Percentiles rank a stretch among this genome's conserved stretches.
phyloP scores from a whole-genome alignment of 2,888 invertebrate genomes.

The Icerya purchasi region DNA sequence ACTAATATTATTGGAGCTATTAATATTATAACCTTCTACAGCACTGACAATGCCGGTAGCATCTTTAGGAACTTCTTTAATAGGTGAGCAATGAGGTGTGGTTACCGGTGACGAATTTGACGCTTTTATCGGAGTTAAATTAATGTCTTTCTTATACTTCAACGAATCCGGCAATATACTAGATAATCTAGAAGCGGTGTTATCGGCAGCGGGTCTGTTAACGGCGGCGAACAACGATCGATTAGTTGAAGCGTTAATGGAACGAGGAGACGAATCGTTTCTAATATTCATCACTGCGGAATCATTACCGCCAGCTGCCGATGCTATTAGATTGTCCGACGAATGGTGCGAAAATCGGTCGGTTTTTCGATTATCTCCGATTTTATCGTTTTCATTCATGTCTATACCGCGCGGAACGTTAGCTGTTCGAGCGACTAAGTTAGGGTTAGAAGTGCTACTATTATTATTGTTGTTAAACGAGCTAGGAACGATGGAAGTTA shows the following conservation, averaged over 20 bases:
- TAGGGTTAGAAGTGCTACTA: not conserved
- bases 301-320: not conserved
- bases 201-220: not conserved
- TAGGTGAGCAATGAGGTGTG: not conserved
- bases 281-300: not conserved
- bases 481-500: not conserved
- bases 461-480: not conserved
- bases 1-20: too few relatives aligned
- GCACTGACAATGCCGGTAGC: too few relatives aligned
- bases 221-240: not conserved
- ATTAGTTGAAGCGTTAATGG: not conserved
- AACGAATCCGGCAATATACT: constrained; percentile 7
- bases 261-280: not conserved
- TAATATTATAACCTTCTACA: too few relatives aligned
- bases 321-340: not conserved
- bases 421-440: not conserved
- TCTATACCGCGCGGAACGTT: not conserved
- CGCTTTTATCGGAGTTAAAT: constrained; percentile 4
- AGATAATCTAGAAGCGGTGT: not conserved
- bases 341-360: not conserved
- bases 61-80: not conserved
- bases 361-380: not conserved
- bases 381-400: not conserved
- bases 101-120: not conserved
- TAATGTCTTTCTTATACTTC: constrained; percentile 8